phyloP scores from a whole-genome alignment of 2,797 vertebrate species.

The Todus mexicanus region DNA sequence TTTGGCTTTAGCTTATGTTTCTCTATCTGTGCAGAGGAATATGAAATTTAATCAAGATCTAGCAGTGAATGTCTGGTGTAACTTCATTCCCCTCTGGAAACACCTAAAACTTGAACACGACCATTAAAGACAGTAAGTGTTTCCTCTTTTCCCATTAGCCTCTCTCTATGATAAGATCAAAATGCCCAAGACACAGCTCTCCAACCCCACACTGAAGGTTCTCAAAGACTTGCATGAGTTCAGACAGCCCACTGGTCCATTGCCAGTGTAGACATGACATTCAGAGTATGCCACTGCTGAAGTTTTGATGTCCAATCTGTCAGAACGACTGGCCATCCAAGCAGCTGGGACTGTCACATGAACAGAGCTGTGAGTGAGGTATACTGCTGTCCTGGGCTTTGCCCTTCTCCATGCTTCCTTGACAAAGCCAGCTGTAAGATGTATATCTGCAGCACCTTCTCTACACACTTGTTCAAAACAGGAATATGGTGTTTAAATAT shows the following conservation, averaged over 20 bases:
- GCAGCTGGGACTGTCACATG: neutral
- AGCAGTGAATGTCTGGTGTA: neutral
- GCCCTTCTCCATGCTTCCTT: neutral
- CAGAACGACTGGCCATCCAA: neutral
- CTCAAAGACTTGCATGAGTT: neutral
- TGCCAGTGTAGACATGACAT: neutral
- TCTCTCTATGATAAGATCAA: neutral
- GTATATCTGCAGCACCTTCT: neutral
- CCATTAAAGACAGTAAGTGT: neutral
- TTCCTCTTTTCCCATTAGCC: neutral
- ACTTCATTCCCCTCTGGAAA: conserved; percentile 1
- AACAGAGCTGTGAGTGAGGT: neutral
- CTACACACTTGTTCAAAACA: neutral
- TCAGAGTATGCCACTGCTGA: neutral
- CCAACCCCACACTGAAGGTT: neutral
- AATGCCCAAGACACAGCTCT: neutral
- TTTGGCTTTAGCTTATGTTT: conserved; percentile 19
- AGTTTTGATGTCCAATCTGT: neutral
- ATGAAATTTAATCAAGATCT: conserved; percentile 10
- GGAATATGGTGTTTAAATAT: neutral
- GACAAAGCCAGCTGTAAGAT: neutral
- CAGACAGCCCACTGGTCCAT: neutral
- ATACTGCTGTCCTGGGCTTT: neutral
- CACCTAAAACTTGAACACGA: neutral
- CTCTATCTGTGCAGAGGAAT: neutral